These are phyloP conservation scores for Silurus aristotelis DNA, from an alignment of 2,797 vertebrate genomes.

Conservation along the genomic window DNA sequence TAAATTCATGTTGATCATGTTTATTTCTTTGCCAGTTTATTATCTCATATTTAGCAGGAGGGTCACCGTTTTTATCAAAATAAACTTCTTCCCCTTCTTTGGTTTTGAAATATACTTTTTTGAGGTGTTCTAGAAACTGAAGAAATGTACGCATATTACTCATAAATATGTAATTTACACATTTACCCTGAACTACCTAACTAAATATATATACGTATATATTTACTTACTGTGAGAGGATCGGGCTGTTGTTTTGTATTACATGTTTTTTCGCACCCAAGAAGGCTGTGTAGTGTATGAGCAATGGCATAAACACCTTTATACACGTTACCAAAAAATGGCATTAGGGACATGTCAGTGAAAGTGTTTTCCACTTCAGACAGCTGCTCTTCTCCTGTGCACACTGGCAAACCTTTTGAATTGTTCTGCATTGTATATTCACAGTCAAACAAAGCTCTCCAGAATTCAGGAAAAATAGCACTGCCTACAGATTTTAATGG, in stretches of 20 bases:
- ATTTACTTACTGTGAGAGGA: conserved; percentile 60
- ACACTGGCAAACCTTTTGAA: conserved; percentile 44
- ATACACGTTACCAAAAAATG: conserved; percentile 68
- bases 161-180: too few relatives aligned
- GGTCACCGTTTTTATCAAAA: conserved; percentile 72
- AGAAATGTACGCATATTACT: too few relatives aligned
- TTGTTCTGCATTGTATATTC: conserved; percentile 16
- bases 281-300: conserved; percentile 65
- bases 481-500: conserved; percentile 55
- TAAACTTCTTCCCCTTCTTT: conserved; percentile 70
- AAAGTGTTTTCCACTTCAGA: conserved; percentile 61
- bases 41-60: conserved; percentile 72
- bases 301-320: conserved; percentile 73
- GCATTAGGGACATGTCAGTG: conserved; percentile 70
- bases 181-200: too few relatives aligned
- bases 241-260: conserved; percentile 49
- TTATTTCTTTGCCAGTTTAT: conserved; percentile 71
- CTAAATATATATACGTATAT: background rate
- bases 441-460: conserved; percentile 68
- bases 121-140: conserved; percentile 66
- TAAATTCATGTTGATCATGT: conserved; percentile 61
- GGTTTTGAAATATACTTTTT: conserved; percentile 61
- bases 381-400: conserved; percentile 66
- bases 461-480: conserved; percentile 63
- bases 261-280: conserved; percentile 64